These are phyloP conservation scores for Orthosia gothica DNA, from an alignment of 2,888 invertebrate genomes.

Conservation along the genomic window DNA sequence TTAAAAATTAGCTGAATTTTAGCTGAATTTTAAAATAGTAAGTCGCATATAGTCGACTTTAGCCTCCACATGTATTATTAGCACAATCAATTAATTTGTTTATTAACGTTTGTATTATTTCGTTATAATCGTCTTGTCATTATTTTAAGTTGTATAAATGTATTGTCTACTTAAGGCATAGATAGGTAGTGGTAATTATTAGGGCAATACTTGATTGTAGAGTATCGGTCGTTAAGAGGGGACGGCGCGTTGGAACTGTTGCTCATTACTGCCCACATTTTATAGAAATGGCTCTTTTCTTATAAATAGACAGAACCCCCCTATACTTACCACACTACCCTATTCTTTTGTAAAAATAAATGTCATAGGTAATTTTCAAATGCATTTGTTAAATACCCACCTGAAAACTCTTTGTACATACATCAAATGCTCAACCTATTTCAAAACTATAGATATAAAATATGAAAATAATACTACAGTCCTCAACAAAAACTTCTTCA, in stretches of 20 bases:
- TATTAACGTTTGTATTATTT: constrained; percentile 83
- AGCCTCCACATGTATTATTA: constrained; percentile 84
- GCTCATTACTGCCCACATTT: constrained; percentile 55
- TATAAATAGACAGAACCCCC: too few relatives aligned
- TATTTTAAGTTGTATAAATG: constrained; percentile 91
- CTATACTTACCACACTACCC: too few relatives aligned
- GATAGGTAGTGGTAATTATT: constrained; percentile 90
- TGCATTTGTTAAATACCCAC: constrained; percentile 45
- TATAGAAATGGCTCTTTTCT: too few relatives aligned
- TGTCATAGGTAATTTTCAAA: constrained; percentile 19
- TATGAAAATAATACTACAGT: neutral
- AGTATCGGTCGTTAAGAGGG: constrained; percentile 72
- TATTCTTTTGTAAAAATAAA: constrained; percentile 28
- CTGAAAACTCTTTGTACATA: constrained; percentile 34
- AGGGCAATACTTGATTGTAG: constrained; percentile 86
- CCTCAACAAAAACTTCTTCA: neutral
- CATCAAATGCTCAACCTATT: constrained; percentile 22
- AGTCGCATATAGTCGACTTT: constrained; percentile 71
- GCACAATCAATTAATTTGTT: constrained; percentile 87
- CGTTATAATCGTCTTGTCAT: constrained; percentile 90
- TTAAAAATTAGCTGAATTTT: constrained; percentile 73
- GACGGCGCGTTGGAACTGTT: constrained; percentile 47
- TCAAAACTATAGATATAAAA: neutral
- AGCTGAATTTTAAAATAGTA: constrained; percentile 79
- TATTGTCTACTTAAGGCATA: constrained; percentile 89